Conservation (phyloP, 2,113 vertebrate species). For the Symphodus melops region DNA sequence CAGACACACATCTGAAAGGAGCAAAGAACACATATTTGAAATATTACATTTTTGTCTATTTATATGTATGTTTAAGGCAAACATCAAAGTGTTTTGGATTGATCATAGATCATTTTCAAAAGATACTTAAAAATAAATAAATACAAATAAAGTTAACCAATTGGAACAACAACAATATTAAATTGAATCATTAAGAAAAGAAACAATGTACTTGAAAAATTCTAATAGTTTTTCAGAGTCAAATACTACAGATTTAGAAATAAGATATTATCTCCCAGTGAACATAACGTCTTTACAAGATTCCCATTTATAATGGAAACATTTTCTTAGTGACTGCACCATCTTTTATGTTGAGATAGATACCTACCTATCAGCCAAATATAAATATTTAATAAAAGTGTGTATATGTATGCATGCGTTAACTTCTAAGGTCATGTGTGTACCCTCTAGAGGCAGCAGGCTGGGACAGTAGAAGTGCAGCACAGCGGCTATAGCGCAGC, state of each 20-base stretch:
- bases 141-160: too few species aligned
- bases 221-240: too few species aligned
- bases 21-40: background rate
- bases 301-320: background rate
- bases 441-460: conserved; percentile 89
- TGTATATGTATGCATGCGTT: conserved; percentile 15
- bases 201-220: too few species aligned
- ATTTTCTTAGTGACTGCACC: background rate
- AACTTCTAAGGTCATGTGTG: conserved; percentile 21
- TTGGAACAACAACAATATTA: too few species aligned
- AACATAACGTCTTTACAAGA: background rate
- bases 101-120: too few species aligned
- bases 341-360: background rate
- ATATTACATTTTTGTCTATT: background rate
- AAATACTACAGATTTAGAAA: too few species aligned
- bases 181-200: too few species aligned
- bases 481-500: conserved; percentile 88
- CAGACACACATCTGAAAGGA: conserved; percentile 87
- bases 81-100: too few species aligned
- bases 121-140: too few species aligned
- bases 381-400: conserved; percentile 48
- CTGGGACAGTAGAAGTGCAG: conserved; percentile 91
- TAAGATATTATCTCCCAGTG: background rate
- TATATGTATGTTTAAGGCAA: too few species aligned
- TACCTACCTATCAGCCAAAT: background rate